Percentiles rank a stretch among this genome's conserved stretches.
Evolutionary conservation across 2,797 vertebrate species (phyloP).

Genomic region (Hippoglossus hippoglossus): DNA sequence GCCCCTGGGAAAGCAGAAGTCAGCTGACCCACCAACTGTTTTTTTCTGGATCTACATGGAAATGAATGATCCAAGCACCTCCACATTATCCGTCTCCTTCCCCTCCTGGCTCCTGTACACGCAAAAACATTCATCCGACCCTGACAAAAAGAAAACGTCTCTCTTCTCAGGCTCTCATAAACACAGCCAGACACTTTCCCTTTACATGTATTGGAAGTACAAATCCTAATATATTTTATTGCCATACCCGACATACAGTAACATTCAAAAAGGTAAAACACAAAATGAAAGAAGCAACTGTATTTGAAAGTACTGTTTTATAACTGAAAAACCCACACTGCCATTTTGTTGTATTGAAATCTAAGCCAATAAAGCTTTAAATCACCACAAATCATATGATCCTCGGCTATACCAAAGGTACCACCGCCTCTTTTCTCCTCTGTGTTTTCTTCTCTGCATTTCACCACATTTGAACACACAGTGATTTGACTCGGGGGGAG

Average conservation of each 20-base stretch:
- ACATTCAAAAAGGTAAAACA: conserved; percentile 58
- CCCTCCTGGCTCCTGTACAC: conserved; percentile 50
- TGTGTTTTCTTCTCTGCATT: conserved; percentile 59
- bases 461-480: conserved; percentile 40
- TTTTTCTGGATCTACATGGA: conserved; percentile 57
- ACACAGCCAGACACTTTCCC: conserved; percentile 69
- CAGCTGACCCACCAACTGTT: conserved; percentile 60
- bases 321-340: conserved; percentile 83
- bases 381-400: conserved; percentile 74
- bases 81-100: conserved; percentile 44
- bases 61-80: conserved; percentile 53
- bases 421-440: conserved; percentile 57
- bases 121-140: conserved; percentile 59
- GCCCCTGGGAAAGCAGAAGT: conserved; percentile 50
- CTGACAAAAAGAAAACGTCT: conserved; percentile 65
- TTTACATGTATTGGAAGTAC: conserved; percentile 76
- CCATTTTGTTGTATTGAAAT: conserved; percentile 86
- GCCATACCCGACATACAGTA: conserved; percentile 58
- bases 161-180: conserved; percentile 80
- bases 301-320: conserved; percentile 84
- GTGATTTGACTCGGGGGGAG: conserved; percentile 14
- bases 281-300: conserved; percentile 67
- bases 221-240: conserved; percentile 73
- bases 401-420: conserved; percentile 71
- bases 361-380: conserved; percentile 84